Conservation (phyloP, 2,888 invertebrate genomes). For the Epiblema foenella region DNA sequence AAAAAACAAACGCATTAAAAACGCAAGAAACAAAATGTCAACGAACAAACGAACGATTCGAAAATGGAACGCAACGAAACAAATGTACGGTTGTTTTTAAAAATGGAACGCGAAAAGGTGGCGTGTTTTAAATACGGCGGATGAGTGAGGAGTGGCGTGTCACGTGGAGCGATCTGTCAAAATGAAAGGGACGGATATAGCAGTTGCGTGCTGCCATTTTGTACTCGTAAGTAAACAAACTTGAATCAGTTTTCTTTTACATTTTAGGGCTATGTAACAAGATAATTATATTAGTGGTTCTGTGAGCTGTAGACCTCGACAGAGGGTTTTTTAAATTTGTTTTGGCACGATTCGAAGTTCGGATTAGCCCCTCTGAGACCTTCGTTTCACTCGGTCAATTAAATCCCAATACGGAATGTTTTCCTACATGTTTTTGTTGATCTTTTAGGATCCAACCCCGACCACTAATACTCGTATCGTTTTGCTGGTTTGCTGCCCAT, state of each 20-base stretch:
- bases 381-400: too few relatives aligned
- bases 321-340: too few relatives aligned
- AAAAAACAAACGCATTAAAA: slow-evolving; percentile 47
- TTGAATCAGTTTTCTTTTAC: slow-evolving; percentile 38
- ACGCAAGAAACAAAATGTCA: slow-evolving; percentile 11
- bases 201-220: slow-evolving; percentile 55
- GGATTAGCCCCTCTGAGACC: too few relatives aligned
- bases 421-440: neutral
- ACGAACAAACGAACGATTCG: slow-evolving; percentile 4
- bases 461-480: too few relatives aligned
- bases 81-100: slow-evolving; percentile 30
- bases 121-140: slow-evolving; percentile 40
- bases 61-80: slow-evolving; percentile 20
- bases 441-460: too few relatives aligned
- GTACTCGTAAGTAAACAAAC: slow-evolving; percentile 60
- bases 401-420: too few relatives aligned
- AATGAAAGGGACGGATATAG: slow-evolving; percentile 65
- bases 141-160: slow-evolving; percentile 59
- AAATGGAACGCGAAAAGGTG: slow-evolving; percentile 45
- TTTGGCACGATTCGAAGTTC: too few relatives aligned
- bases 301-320: too few relatives aligned
- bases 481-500: too few relatives aligned
- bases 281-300: slow-evolving; percentile 3
- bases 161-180: slow-evolving; percentile 76
- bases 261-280: neutral